phyloP scores from a whole-genome alignment of 2,888 invertebrate species.

The Chromoteleia sp. region DNA sequence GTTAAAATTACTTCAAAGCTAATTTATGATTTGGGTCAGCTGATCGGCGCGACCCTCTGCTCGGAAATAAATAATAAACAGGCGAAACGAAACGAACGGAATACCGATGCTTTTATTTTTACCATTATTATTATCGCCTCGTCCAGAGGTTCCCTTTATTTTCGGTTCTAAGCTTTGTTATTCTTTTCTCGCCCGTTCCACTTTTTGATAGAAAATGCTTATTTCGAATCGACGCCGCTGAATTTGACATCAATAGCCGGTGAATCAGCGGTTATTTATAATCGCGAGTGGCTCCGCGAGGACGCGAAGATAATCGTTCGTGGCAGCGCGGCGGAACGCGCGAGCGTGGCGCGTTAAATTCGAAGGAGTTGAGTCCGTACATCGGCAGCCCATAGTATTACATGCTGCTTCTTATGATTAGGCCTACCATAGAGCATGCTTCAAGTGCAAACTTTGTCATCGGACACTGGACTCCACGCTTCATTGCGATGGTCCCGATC shows the following conservation, averaged over 20 bases:
- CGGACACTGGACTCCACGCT: slow-evolving; percentile 94
- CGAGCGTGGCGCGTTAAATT: slow-evolving; percentile 28
- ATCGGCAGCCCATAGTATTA: slow-evolving; percentile 72
- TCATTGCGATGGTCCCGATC: slow-evolving; percentile 97
- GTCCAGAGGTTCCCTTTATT: too few species aligned
- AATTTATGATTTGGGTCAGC: slow-evolving; percentile 66
- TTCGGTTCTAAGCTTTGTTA: not conserved
- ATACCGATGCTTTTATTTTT: too few species aligned
- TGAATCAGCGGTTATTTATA: slow-evolving; percentile 49
- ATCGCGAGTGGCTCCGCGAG: not conserved
- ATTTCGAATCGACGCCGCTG: slow-evolving; percentile 24
- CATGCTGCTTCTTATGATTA: slow-evolving; percentile 85
- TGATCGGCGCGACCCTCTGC: slow-evolving; percentile 24
- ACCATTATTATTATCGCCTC: too few species aligned
- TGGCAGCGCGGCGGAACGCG: slow-evolving; percentile 53
- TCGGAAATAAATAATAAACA: too few species aligned
- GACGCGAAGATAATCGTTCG: slow-evolving; percentile 43
- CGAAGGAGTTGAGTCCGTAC: slow-evolving; percentile 59
- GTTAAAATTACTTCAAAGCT: slow-evolving; percentile 64
- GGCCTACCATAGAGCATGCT: slow-evolving; percentile 96
- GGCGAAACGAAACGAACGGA: too few species aligned
- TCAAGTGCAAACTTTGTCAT: slow-evolving; percentile 94
- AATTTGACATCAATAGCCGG: slow-evolving; percentile 25
- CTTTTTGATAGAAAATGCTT: slow-evolving; percentile 23
- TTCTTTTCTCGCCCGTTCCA: slow-evolving; percentile 4